Evolutionary conservation across 2,797 vertebrate species (phyloP).

Genomic region (Sorex maritimensis): DNA sequence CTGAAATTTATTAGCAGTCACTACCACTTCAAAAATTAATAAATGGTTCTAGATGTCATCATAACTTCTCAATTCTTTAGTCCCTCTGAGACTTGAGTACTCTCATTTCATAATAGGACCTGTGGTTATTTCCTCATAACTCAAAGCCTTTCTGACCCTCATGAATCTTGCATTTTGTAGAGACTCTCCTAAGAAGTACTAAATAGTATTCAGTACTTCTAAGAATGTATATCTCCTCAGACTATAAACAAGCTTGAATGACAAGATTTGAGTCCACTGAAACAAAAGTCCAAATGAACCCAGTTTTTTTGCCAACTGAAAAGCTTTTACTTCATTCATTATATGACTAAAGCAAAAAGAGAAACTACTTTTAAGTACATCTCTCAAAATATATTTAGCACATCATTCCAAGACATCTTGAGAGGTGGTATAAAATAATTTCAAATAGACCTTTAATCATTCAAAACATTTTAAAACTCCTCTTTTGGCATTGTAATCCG

Average conservation of each 20-base stretch:
- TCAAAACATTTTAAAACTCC: conserved; percentile 11
- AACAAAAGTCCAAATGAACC: conserved; percentile 55
- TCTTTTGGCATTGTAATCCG: conserved; percentile 8
- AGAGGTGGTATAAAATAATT: conserved; percentile 18
- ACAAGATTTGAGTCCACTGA: conserved; percentile 41
- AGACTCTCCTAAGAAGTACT: conserved; percentile 10
- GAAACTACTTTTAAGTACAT: conserved; percentile 43
- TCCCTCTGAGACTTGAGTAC: not conserved
- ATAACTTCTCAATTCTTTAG: not conserved
- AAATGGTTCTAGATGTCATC: not conserved
- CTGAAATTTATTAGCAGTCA: conserved; percentile 46
- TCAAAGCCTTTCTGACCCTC: not conserved
- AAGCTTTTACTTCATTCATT: conserved; percentile 33
- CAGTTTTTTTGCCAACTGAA: conserved; percentile 54
- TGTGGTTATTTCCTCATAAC: not conserved
- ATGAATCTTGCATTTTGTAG: not conserved
- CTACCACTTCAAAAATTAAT: conserved; percentile 35
- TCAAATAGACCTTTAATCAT: not conserved
- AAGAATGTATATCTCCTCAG: conserved; percentile 25
- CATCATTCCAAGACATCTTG: not conserved
- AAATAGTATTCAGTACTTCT: conserved; percentile 8
- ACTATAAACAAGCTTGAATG: conserved; percentile 41
- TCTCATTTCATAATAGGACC: not conserved
- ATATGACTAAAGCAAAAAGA: not conserved
- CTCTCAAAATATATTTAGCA: not conserved